Evolutionary conservation across 2,797 vertebrate species (phyloP).

Genomic region (Discoglossus pictus): DNA sequence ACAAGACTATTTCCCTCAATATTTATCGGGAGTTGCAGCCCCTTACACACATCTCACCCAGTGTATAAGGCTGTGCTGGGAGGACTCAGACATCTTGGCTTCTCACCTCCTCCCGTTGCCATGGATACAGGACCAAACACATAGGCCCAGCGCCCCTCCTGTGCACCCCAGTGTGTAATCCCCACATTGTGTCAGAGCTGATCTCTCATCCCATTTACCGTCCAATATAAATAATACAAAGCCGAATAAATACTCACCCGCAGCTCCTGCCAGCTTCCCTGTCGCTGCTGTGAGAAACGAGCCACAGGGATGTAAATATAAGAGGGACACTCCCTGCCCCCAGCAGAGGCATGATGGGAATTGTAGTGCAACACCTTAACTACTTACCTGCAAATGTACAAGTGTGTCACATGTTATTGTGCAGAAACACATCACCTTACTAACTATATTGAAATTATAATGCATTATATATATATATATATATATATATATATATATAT

Average conservation of each 20-base stretch:
- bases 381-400: too few species aligned
- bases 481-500: too few species aligned
- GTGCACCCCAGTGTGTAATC: background rate
- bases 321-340: background rate
- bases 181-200: background rate
- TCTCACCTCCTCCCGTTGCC: constrained; percentile 15
- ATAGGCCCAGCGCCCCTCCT: rapidly evolving
- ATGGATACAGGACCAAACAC: constrained; percentile 43
- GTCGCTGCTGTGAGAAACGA: background rate
- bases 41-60: too few species aligned
- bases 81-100: too few species aligned
- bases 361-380: constrained; percentile 13
- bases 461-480: too few species aligned
- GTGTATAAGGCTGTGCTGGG: background rate
- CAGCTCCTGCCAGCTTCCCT: background rate
- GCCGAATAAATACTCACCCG: background rate
- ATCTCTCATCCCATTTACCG: background rate
- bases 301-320: background rate
- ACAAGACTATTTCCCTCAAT: too few species aligned
- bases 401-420: too few species aligned
- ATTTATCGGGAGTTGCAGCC: too few species aligned
- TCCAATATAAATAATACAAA: background rate
- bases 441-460: too few species aligned
- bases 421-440: too few species aligned
- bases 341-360: constrained; percentile 22